These are phyloP conservation scores for Chrysolina americana DNA, from an alignment of 2,888 invertebrate genomes.

Conservation along the genomic window DNA sequence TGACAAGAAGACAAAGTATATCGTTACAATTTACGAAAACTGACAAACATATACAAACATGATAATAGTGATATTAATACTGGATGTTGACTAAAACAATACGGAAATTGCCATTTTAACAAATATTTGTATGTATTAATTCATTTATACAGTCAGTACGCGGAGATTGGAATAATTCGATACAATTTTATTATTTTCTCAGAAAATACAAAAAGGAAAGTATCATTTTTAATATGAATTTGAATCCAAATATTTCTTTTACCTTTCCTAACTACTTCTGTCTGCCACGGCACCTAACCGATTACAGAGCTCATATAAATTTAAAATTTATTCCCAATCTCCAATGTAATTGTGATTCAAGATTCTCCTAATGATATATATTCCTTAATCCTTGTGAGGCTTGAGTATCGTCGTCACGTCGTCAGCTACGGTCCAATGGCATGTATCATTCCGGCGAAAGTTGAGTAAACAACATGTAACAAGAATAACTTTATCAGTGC, in stretches of 20 bases:
- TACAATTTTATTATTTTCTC: too few species aligned
- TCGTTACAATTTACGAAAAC: too few species aligned
- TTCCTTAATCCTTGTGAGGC: slow-evolving; percentile 9
- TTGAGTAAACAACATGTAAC: slow-evolving; percentile 19
- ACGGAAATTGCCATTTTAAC: too few species aligned
- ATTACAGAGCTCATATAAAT: background rate
- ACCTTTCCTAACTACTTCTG: background rate
- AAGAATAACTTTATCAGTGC: slow-evolving; percentile 12
- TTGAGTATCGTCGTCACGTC: background rate
- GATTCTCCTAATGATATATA: background rate
- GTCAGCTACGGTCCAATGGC: slow-evolving; percentile 7
- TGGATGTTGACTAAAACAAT: too few species aligned
- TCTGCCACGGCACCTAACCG: slow-evolving; percentile 15
- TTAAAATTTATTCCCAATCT: slow-evolving; percentile 3
- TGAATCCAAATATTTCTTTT: slow-evolving; percentile 21
- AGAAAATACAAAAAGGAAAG: background rate
- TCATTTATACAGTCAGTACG: too few species aligned
- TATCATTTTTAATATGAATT: background rate
- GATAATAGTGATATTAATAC: too few species aligned
- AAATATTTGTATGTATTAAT: too few species aligned
- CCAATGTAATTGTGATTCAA: slow-evolving; percentile 9
- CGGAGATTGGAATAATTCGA: too few species aligned
- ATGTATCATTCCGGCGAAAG: slow-evolving; percentile 17
- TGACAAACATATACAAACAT: too few species aligned
- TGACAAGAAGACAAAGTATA: too few species aligned